Evolutionary conservation across 30 jellyfish, hydroid and myxozoan species (phyloP), one percentile per base, ranked within the genome.

Genomic region (Rhopilema esculentum): DNA sequence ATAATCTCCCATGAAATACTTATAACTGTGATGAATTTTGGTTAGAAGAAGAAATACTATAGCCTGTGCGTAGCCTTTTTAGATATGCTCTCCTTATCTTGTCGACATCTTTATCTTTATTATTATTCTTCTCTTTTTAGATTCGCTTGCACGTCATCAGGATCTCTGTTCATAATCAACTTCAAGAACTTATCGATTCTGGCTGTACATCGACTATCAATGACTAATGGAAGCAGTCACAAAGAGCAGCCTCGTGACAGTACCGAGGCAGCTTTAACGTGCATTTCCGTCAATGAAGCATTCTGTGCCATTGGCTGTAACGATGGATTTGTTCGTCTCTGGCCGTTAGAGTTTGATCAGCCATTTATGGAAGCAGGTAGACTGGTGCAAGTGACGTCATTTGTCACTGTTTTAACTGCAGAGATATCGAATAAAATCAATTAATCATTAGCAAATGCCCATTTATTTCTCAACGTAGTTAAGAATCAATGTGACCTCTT

Each of bases 291-390:
- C 29, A 69, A 76, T 25, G 97, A 89, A 48, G 87, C 80, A 0
- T 89, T 84, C 66, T 88, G 96, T 85, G 98, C 93, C 31, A 78
- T 89, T 66, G 98, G 98, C 0, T 84, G 92, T 1, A 77, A 61
- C 16, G 98, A 94, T 80, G 97, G 97, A 0, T 82, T 57, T 66
- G 49, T 94, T 30, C 72, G 94, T 66, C 68, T 94, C 8, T 94
- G 98, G 98, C 95, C 97, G 15, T 65, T 85, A 16, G 97, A 89
- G 72, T 94, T 94, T 57, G 82, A 86, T 30, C 77, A 94, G 24
- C 93, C 95, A 18, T 89, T 85, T 48, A 72, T 94, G 94, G 98
- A 94, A 75, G 97, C 98, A 63, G 97, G 98, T 94, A 52, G 50
- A 63, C n/a, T n/a, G 87, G 18, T n/a, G n/a, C n/a, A n/a, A n/a